Conservation (phyloP, 2,113 vertebrate genomes). For the Odocoileus virginianus region DNA sequence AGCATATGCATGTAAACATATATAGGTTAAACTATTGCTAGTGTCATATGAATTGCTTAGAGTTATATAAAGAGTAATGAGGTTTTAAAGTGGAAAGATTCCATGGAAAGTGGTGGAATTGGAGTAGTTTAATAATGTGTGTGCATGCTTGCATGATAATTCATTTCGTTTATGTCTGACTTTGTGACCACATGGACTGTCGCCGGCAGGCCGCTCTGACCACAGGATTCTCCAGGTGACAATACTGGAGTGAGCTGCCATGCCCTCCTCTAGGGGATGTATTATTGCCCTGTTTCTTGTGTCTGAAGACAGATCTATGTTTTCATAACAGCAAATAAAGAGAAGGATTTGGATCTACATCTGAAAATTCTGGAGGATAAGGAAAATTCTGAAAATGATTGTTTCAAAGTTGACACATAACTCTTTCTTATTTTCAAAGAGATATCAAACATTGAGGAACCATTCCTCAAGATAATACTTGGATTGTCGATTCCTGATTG, state of each 20-base stretch:
- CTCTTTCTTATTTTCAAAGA: neutral
- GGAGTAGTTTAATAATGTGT: neutral
- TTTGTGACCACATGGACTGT: neutral
- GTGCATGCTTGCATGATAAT: neutral
- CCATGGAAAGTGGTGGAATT: neutral
- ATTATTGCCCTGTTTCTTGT: neutral
- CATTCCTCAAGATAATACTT: neutral
- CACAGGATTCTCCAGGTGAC: neutral
- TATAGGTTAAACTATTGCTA: neutral
- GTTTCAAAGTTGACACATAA: neutral
- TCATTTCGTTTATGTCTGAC: neutral
- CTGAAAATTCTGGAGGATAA: neutral
- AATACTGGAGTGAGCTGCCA: neutral
- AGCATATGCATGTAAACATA: neutral
- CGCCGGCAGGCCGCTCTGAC: accelerated
- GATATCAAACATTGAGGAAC: neutral
- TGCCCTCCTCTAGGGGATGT: neutral
- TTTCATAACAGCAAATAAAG: slow-evolving; percentile 3
- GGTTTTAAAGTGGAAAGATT: neutral
- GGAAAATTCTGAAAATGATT: neutral
- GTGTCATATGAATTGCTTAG: neutral
- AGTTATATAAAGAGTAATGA: neutral
- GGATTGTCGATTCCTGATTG: neutral
- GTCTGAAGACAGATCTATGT: neutral
- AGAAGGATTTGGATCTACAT: neutral